Base-by-base conservation (phyloP, 2,888 invertebrate genomes). In the Phyllotreta cruciferae region DNA sequence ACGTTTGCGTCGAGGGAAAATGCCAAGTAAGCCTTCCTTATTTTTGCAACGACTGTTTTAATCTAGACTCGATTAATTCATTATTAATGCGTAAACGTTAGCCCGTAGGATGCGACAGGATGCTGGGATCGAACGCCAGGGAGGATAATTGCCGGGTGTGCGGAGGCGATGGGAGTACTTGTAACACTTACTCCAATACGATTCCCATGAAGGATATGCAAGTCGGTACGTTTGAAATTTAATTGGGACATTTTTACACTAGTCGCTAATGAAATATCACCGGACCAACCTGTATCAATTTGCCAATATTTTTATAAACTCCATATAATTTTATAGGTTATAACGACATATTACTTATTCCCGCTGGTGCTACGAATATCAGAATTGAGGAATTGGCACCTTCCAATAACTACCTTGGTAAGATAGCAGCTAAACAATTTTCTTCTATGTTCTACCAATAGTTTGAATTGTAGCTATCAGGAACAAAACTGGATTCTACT, bases 21-120 rank as follows among this genome's bases (percentile, higher is more conserved):
- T 99, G 98, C 78, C 88, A 93, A 88, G 94, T 94, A 82, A 83
- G 83, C 74, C 36, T 9, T 7, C 38, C 9, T 14, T 34, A 44
- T 36, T 52, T 39, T 58, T 60, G n/a, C 9, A 35, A 35, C n/a
- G 44, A 24, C 5, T 36, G 5, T 1, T 11, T 39, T 54, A 13
- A 38, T 56, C 24, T 24, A 24, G 24, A 1, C 2, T 24, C 24
- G 24, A 24, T 7, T 24, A 7, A 44, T 4, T 7, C 42, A 45
- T 4, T 10, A 41, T 9, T 50, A 37, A 11, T 55, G 55, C 54
- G 24, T 45, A 39, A 9, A 24, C 6, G 11, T 56, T 39, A 94
- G 92, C 88, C 91, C 6, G 94, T 97, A 44, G 98, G 98, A 61
- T 98, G 98, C 80, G 97, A 98, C 81, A 90, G 91, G 87, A 91